These are phyloP conservation scores for Oryctolagus cuniculus DNA, from an alignment of 2,113 vertebrate species.

Conservation along the genomic window DNA sequence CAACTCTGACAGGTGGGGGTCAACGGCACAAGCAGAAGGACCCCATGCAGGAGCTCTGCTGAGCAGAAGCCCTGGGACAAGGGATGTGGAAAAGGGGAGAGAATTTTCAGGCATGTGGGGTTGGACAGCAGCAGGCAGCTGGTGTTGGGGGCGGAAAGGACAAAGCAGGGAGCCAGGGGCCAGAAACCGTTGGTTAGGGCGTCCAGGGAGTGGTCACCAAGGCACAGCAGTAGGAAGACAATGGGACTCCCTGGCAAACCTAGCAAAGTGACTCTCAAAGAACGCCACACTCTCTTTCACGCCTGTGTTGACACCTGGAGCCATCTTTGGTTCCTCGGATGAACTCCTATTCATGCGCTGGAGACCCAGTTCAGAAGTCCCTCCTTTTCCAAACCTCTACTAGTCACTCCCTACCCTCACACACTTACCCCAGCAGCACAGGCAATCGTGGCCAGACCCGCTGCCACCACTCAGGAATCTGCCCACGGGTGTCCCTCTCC, in stretches of 20 bases:
- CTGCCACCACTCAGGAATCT: neutral
- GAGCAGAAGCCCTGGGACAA: neutral
- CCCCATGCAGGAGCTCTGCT: neutral
- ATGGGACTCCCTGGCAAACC: neutral
- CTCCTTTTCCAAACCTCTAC: neutral
- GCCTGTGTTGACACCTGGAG: neutral
- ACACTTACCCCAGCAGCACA: neutral
- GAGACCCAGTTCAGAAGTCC: neutral
- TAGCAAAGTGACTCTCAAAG: neutral
- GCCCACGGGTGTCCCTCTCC: neutral
- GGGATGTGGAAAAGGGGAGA: neutral
- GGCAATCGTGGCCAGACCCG: neutral
- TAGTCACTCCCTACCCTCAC: neutral
- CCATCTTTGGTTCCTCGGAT: neutral
- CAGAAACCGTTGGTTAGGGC: no score
- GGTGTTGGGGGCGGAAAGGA: neutral
- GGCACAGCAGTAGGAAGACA: neutral
- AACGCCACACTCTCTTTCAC: neutral
- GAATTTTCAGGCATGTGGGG: neutral
- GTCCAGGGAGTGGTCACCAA: no score
- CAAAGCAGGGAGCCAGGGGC: slow-evolving; percentile 31
- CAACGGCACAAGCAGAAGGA: neutral
- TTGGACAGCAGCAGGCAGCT: neutral
- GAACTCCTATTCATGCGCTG: slow-evolving; percentile 51
- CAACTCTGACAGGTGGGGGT: no score